Evolutionary conservation across 2,888 invertebrate species (phyloP), one percentile per base, ranked within the genome.

Genomic region (Eristalis arbustorum): DNA sequence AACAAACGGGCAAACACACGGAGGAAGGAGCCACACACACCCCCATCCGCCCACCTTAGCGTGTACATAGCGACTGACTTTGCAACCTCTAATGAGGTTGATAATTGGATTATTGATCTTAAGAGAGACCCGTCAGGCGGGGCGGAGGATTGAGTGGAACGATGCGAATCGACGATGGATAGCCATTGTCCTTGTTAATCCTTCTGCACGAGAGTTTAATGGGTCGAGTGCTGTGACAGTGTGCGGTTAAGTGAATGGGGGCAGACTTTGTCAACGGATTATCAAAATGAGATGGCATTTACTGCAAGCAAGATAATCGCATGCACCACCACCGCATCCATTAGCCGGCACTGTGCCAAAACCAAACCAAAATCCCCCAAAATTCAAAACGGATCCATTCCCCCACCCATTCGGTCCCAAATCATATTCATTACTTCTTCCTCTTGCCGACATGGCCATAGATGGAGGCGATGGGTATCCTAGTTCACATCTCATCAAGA

Each of bases 21-120:
- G 8, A 8, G 49, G 18, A 42, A 18, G 6, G 18, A 49, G 49
- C 0, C 0, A 18, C 49, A 49, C 6, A 49, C 49, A 49, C n/a
- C 23, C 59, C 11, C 25, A 59, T 1, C 11, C 25, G 3, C 49
- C 49, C 49, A 42, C 49, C n/a, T 4, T 49, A 6, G 18, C 18
- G 18, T 49, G 49, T 18, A 49, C 49, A 49, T 18, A 49, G 49
- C n/a, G 49, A 49, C 18, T 66, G 75, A 81, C 75, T 62, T 31
- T 71, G 40, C 59, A 61, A 69, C 42, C 59, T 81, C 69, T 75
- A 81, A 82, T 74, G 66, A 73, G 56, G 18, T 69, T 82, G n/a
- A 73, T 74, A 81, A 77, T 82, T 74, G 40, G 82, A 69, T 77
- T 79, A 74, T 77, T 69, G 74, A 42, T 77, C 61, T 59, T 69